These are phyloP conservation scores for Leptobrachium ailaonicum DNA, from an alignment of 2,113 vertebrate species.

Conservation along the genomic window DNA sequence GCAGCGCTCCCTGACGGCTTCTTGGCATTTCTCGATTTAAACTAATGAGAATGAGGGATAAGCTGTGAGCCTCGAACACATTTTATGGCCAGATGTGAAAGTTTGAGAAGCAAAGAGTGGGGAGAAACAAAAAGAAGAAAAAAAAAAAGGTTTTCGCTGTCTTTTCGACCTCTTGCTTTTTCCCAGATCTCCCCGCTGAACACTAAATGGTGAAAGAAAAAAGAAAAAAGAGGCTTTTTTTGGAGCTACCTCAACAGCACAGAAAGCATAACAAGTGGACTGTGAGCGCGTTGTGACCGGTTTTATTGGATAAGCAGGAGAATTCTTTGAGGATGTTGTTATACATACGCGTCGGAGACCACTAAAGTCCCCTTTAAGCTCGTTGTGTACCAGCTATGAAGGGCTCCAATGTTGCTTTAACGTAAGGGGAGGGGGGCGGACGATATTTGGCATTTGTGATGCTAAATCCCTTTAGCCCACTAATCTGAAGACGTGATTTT, in stretches of 20 bases:
- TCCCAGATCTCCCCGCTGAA: conserved; percentile 36
- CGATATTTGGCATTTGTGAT: conserved; percentile 29
- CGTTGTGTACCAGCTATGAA: conserved; percentile 33
- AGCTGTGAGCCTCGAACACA: conserved; percentile 45
- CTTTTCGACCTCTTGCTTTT: conserved; percentile 40
- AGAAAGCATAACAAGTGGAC: conserved; percentile 29
- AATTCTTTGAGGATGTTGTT: conserved; percentile 42
- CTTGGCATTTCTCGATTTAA: conserved; percentile 41
- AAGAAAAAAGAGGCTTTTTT: neutral
- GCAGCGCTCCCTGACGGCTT: conserved; percentile 38
- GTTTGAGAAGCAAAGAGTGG: conserved; percentile 34
- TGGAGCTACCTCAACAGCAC: conserved; percentile 42
- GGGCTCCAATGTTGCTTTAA: conserved; percentile 39
- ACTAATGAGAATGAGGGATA: conserved; percentile 50
- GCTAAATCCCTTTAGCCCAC: conserved; percentile 11
- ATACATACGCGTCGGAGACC: conserved; percentile 14
- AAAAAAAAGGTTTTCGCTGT: conserved; percentile 32
- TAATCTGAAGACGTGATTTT: conserved; percentile 18
- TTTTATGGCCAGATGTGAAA: conserved; percentile 49
- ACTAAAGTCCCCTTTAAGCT: conserved; percentile 32
- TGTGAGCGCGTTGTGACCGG: conserved; percentile 4
- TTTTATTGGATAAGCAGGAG: conserved; percentile 33
- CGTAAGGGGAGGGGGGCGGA: neutral
- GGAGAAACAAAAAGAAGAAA: neutral
- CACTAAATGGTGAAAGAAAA: conserved; percentile 27